phyloP scores from a whole-genome alignment of 2,113 vertebrate genomes.

The Sakesphorus luctuosus region DNA sequence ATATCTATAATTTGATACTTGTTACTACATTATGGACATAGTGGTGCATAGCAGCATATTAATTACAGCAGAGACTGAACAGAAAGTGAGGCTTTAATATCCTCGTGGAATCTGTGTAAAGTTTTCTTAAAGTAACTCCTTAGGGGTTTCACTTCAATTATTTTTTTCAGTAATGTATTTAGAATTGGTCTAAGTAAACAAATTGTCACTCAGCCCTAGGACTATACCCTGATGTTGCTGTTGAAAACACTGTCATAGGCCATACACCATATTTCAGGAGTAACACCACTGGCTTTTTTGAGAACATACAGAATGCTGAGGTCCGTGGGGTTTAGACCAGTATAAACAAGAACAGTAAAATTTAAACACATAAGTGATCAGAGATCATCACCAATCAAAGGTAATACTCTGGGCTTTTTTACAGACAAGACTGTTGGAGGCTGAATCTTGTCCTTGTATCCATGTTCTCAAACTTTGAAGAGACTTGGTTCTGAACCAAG shows the following conservation, averaged over 20 bases:
- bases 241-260: neutral
- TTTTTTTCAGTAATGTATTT: neutral
- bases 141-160: neutral
- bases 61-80: constrained; percentile 36
- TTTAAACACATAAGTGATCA: accelerated
- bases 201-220: neutral
- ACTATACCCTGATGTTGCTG: neutral
- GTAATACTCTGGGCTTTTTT: neutral
- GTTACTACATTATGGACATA: neutral
- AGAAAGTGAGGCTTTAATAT: constrained; percentile 39
- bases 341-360: neutral
- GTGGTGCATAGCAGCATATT: neutral
- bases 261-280: neutral
- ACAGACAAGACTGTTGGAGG: neutral
- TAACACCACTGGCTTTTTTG: neutral
- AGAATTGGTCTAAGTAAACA: neutral
- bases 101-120: constrained; percentile 13
- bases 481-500: neutral
- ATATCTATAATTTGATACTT: neutral
- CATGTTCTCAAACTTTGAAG: neutral
- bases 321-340: neutral
- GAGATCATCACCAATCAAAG: neutral
- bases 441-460: neutral
- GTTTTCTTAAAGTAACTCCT: constrained; percentile 51
- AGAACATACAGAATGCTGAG: neutral